Percentiles rank a stretch among this genome's conserved stretches.
These are phyloP conservation scores for Nerophis ophidion DNA, from an alignment of 2,113 vertebrate species.

Conservation along the genomic window DNA sequence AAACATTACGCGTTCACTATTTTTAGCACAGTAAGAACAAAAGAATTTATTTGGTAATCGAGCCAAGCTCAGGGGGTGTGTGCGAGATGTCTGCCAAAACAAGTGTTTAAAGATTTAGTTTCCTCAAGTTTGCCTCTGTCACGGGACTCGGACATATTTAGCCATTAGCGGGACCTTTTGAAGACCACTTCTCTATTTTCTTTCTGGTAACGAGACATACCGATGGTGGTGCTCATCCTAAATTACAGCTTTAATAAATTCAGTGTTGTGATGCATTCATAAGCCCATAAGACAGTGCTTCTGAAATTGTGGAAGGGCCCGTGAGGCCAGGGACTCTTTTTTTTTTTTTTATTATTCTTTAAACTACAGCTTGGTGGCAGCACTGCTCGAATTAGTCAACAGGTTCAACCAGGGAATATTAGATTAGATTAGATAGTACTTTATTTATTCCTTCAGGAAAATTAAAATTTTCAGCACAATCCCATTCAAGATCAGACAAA, in stretches of 20 bases:
- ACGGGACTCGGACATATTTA: constrained; percentile 70
- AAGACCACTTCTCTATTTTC: constrained; percentile 48
- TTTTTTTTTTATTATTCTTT: no score
- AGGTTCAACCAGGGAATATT: no score
- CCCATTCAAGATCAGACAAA: no score
- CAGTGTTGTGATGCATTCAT: no score
- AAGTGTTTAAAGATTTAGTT: constrained; percentile 80
- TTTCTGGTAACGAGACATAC: constrained; percentile 42
- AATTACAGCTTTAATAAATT: neutral
- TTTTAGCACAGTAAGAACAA: constrained; percentile 90
- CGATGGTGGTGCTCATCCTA: constrained; percentile 14
- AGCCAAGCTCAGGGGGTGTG: constrained; percentile 68
- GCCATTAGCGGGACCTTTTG: constrained; percentile 56
- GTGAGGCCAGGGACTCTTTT: no score
- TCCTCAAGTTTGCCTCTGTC: constrained; percentile 73
- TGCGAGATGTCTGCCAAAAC: constrained; percentile 72
- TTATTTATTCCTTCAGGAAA: no score
- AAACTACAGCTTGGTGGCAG: no score
- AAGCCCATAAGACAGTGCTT: neutral
- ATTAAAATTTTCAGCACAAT: no score
- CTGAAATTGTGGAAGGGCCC: neutral
- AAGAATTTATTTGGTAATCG: constrained; percentile 88
- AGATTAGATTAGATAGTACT: no score
- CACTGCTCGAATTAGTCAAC: no score
- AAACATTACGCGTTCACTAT: constrained; percentile 70